Evolutionary conservation across 2,888 invertebrate species (phyloP).

Genomic region (Chironomus riparius): DNA sequence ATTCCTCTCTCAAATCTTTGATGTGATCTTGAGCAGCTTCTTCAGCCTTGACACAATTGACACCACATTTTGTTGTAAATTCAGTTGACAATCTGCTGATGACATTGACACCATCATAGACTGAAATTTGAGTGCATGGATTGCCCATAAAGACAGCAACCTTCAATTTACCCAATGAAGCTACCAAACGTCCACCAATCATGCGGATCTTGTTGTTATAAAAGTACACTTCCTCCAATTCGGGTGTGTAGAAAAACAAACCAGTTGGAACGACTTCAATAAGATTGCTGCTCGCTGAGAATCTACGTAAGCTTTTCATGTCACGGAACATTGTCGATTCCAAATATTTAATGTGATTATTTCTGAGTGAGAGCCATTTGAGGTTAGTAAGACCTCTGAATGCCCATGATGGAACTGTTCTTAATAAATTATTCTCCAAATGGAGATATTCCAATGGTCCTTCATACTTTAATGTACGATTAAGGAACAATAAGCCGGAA

Average conservation of each 20-base stretch:
- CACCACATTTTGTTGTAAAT: neutral
- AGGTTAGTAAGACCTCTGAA: neutral
- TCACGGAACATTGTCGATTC: neutral
- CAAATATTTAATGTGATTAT: neutral
- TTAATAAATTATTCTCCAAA: neutral
- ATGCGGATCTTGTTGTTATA: neutral
- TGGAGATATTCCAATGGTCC: neutral
- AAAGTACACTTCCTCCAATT: neutral
- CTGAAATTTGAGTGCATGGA: neutral
- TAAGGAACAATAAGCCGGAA: neutral
- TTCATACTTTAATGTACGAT: neutral
- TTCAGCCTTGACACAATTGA: neutral
- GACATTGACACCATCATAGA: neutral
- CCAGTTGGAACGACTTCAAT: neutral
- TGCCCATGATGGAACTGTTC: neutral
- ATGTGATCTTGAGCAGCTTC: neutral
- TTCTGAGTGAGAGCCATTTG: neutral
- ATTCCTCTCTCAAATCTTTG: no score
- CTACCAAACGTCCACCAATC: neutral
- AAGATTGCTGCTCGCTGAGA: neutral
- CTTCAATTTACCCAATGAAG: neutral
- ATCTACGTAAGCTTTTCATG: neutral
- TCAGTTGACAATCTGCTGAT: neutral
- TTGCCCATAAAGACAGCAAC: neutral
- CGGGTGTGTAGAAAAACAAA: neutral